Conservation (phyloP, 2,797 vertebrate genomes). For the Bryconaethiops microstoma region DNA sequence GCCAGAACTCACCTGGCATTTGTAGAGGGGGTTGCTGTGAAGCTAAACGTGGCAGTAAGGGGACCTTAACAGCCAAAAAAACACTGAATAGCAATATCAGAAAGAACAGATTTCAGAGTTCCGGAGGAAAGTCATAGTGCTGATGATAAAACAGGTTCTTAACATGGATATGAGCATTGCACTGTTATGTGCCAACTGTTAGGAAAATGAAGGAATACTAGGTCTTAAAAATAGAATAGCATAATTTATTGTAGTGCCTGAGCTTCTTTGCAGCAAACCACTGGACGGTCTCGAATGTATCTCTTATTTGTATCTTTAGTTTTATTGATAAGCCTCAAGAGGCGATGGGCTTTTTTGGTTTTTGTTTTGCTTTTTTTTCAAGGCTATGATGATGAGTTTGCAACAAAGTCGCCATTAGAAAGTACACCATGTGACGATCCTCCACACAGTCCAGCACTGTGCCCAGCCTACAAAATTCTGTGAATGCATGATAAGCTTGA, state of each 20-base stretch:
- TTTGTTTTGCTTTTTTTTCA: neutral
- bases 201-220: constrained; percentile 28
- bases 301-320: neutral
- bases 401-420: neutral
- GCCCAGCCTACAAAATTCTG: constrained; percentile 4
- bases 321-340: neutral
- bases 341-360: neutral
- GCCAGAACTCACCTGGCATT: constrained; percentile 42
- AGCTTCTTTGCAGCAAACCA: constrained; percentile 18
- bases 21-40: constrained; percentile 31
- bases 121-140: neutral
- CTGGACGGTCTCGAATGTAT: constrained; percentile 24
- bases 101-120: neutral
- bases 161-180: neutral
- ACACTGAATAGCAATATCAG: constrained; percentile 22
- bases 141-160: neutral
- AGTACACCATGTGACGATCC: neutral
- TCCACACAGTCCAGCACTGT: neutral
- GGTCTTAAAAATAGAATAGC: neutral
- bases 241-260: neutral
- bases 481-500: constrained; percentile 23
- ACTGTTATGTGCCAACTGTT: constrained; percentile 14
- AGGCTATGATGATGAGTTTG: neutral
- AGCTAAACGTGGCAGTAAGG: constrained; percentile 18
- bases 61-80: constrained; percentile 5